Evolutionary conservation across 92 coral and sea anemone genomes (phyloP).

Genomic region (Palythoa grandis): DNA sequence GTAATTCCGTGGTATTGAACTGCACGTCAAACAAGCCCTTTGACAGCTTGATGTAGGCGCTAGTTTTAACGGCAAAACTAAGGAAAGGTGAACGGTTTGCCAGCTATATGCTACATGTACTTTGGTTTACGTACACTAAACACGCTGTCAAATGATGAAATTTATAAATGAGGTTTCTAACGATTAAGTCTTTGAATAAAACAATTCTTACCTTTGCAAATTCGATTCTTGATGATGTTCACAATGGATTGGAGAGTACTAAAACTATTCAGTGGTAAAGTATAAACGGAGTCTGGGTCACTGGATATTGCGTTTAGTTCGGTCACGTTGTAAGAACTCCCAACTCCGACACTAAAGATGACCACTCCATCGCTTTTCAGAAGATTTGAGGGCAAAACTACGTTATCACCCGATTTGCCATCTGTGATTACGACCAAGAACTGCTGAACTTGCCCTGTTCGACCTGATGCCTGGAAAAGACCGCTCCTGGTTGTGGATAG

Average conservation of each 20-base stretch:
- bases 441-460: constrained; percentile 1
- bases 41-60: not conserved
- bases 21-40: no score
- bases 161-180: no score
- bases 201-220: constrained; percentile 9
- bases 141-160: no score
- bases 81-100: no score
- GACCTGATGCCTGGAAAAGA: constrained; percentile 18
- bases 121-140: no score
- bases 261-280: not conserved
- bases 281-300: constrained; percentile 8
- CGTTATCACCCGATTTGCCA: constrained; percentile 13
- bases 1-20: no score
- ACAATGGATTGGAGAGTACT: not conserved
- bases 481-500: not conserved
- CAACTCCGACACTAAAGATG: constrained; percentile 19
- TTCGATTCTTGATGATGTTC: constrained; percentile 8
- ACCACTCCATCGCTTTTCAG: constrained; percentile 22
- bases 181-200: not conserved
- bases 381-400: constrained; percentile 5
- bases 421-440: constrained; percentile 5
- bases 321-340: not conserved
- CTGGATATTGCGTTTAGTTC: constrained; percentile 10
- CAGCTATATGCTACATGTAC: no score
- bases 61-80: no score